Percentiles rank a stretch among this genome's conserved stretches.
Conservation (phyloP, 2,888 invertebrate genomes). For the Archips xylosteana region DNA sequence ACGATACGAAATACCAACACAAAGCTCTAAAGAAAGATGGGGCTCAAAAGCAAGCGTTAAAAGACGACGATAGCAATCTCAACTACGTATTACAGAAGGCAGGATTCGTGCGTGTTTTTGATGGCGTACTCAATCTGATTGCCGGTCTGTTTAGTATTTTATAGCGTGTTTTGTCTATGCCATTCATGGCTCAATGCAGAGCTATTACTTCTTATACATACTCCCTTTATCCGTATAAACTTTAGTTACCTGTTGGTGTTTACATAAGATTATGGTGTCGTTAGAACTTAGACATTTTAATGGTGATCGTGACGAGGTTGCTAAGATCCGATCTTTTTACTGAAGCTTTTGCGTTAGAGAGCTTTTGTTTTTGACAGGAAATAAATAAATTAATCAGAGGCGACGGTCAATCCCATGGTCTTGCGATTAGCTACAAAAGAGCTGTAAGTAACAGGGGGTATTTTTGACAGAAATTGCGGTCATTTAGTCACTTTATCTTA, state of each 20-base stretch:
- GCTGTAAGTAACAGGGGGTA: no score
- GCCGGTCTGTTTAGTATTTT: conserved; percentile 32
- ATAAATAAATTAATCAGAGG: no score
- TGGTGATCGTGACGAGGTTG: background rate
- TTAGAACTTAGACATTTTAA: background rate
- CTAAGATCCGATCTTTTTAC: background rate
- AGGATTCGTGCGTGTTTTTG: conserved; percentile 35
- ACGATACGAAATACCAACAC: no score
- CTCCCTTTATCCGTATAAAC: background rate
- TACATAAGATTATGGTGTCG: background rate
- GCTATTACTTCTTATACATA: conserved; percentile 12
- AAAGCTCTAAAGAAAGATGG: no score
- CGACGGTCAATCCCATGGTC: no score
- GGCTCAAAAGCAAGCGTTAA: no score
- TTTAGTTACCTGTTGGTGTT: background rate
- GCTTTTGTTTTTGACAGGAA: background rate
- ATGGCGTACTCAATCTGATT: conserved; percentile 37
- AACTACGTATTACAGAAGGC: background rate
- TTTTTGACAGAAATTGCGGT: no score
- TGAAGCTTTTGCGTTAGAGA: background rate
- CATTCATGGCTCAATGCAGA: conserved; percentile 14
- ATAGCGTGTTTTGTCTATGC: conserved; percentile 34
- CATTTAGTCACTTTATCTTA: no score
- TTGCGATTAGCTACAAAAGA: no score
- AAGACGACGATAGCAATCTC: background rate